Conservation (phyloP, 2,113 vertebrate genomes). For the Amblyopsis rosae region DNA sequence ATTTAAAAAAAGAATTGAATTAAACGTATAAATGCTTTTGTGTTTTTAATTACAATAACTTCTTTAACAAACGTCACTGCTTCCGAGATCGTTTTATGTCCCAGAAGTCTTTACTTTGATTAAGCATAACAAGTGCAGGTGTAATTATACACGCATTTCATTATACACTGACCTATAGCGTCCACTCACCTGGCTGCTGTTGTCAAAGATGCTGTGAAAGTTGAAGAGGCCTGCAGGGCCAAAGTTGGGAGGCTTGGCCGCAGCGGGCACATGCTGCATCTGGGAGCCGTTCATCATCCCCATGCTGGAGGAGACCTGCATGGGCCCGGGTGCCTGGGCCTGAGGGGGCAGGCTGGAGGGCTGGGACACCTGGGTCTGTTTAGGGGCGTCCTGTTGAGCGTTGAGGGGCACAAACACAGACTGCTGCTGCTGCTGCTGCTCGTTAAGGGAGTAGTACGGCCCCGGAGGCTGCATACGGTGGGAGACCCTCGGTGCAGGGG, state of each 20-base stretch:
- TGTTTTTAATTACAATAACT: background rate
- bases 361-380: slow-evolving; percentile 79
- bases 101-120: background rate
- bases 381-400: slow-evolving; percentile 69
- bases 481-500: slow-evolving; percentile 83
- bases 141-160: no score
- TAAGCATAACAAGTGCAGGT: background rate
- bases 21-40: background rate
- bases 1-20: no score
- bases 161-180: background rate
- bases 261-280: slow-evolving; percentile 87
- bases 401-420: slow-evolving; percentile 90
- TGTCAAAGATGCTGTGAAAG: slow-evolving; percentile 98
- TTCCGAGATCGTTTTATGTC: background rate
- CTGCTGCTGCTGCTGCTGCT: slow-evolving; percentile 83
- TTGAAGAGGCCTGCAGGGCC: slow-evolving; percentile 92
- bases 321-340: slow-evolving; percentile 72
- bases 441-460: slow-evolving; percentile 88
- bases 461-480: slow-evolving; percentile 90
- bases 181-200: slow-evolving; percentile 72
- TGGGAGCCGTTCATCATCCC: slow-evolving; percentile 95
- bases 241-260: slow-evolving; percentile 87
- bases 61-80: background rate
- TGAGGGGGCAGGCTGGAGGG: slow-evolving; percentile 78
- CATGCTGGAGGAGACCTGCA: slow-evolving; percentile 89